Percentiles rank a stretch among this genome's conserved stretches.
phyloP scores from a whole-genome alignment of 2,113 vertebrate species.

The Microtus pennsylvanicus region DNA sequence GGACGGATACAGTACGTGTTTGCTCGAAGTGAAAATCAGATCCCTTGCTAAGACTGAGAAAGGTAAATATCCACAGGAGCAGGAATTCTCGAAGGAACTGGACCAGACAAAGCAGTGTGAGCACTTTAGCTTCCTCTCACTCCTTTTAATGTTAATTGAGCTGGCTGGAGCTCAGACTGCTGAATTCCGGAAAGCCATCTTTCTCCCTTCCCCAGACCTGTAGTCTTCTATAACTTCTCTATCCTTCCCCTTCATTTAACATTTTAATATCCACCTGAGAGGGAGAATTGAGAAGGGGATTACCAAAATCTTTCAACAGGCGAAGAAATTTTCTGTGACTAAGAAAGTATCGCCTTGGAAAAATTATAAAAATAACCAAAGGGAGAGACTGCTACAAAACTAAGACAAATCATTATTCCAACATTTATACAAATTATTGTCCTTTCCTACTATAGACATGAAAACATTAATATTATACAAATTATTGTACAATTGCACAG shows the following conservation, averaged over 20 bases:
- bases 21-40: conserved; percentile 72
- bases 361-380: conserved; percentile 48
- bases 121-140: conserved; percentile 48
- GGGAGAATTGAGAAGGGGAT: conserved; percentile 44
- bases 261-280: conserved; percentile 70
- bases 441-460: background rate
- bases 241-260: conserved; percentile 53
- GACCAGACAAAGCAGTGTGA: conserved; percentile 59
- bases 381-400: background rate
- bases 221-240: conserved; percentile 64
- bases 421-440: background rate
- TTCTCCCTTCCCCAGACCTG: conserved; percentile 7
- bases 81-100: conserved; percentile 72
- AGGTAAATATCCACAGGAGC: conserved; percentile 69
- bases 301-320: conserved; percentile 29
- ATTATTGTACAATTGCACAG: background rate
- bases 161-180: conserved; percentile 60
- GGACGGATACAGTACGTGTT: conserved; percentile 67
- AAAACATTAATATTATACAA: background rate
- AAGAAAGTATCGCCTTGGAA: conserved; percentile 9
- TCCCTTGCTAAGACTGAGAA: conserved; percentile 68
- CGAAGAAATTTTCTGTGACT: conserved; percentile 38
- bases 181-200: conserved; percentile 63
- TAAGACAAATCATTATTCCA: conserved; percentile 11
- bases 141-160: conserved; percentile 69